Evolutionary conservation across 2,797 vertebrate species (phyloP), one percentile per base, ranked within the genome.

Genomic region (Sardinella longiceps): DNA sequence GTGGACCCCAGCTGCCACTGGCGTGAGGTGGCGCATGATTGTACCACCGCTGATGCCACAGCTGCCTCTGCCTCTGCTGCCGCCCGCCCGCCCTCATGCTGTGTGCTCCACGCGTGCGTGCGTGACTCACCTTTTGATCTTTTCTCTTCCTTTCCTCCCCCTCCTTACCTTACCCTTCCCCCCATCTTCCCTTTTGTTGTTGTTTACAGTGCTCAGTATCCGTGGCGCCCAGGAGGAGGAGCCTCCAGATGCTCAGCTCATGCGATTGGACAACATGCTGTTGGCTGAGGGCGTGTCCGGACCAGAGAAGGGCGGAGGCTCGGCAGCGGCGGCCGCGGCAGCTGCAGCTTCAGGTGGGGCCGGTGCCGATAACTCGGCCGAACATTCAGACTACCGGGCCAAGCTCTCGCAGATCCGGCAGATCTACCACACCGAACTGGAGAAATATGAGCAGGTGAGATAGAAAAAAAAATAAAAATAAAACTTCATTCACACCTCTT

Each of bases 361-460:
- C 0, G 97, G 95, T 0, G 95, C 97, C 0, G 98, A 99, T 90
- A 99, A 98, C 92, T 98, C 98, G 0, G 95, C 97, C 25, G 98
- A 99, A 87, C 98, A 99, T 89, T 98, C 98, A 0, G 98, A 99
- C 87, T 99, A 99, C 95, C 95, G 98, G 90, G 97, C 98, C 92
- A 99, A 99, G 87, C 96, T 99, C 60, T 95, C 98, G 43, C 98
- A 99, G 95, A 99, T 99, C 94, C 95, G 98, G 84, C 98, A 99
- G 94, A 99, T 99, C 94, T 99, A 99, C 93, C 98, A 99, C 95
- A 99, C 98, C 0, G 98, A 99, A 94, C 96, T 99, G 95, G 98
- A 99, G 96, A 99, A 99, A 91, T 99, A 99, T 2, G 98, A 99
- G 88, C 98, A 99, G 97, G 98, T 99, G 94, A 77, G 70, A 14